These are phyloP conservation scores for Burhinus oedicnemus DNA, from an alignment of 2,113 vertebrate species.

Conservation along the genomic window DNA sequence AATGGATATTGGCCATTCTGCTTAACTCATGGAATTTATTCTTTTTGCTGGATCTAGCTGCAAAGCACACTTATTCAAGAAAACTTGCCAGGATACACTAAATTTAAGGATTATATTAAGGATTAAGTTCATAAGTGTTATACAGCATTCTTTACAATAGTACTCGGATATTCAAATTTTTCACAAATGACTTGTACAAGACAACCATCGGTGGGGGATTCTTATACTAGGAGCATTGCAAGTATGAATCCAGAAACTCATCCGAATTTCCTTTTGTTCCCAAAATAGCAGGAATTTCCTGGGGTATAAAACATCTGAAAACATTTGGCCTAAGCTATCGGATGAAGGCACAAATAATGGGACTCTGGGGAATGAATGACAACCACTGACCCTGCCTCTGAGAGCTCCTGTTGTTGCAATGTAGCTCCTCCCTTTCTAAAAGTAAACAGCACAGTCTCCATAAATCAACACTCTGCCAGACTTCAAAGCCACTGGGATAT, in stretches of 20 bases:
- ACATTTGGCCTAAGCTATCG: neutral
- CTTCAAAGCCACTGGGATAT: constrained; percentile 34
- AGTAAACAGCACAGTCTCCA: constrained; percentile 16
- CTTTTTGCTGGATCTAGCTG: neutral
- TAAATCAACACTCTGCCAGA: constrained; percentile 26
- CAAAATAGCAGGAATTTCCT: neutral
- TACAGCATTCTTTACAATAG: neutral
- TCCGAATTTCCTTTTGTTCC: neutral
- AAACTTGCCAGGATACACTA: constrained; percentile 10
- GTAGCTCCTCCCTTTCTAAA: constrained; percentile 6
- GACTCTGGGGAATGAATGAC: neutral
- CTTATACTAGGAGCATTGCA: neutral
- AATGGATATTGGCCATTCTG: neutral
- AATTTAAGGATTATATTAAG: neutral
- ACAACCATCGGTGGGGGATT: neutral
- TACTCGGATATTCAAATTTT: neutral
- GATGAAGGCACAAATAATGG: constrained; percentile 2
- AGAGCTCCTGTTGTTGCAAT: constrained; percentile 3
- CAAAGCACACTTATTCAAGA: neutral
- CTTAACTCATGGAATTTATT: constrained; percentile 5
- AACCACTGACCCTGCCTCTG: neutral
- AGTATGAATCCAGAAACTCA: neutral
- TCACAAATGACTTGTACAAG: neutral
- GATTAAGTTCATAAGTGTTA: constrained; percentile 21
- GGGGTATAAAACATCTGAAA: neutral